Evolutionary conservation across 37 sponge, comb jelly and placozoan species (phyloP), one percentile per base, ranked within the genome.

Genomic region (Eunapius fragilis): DNA sequence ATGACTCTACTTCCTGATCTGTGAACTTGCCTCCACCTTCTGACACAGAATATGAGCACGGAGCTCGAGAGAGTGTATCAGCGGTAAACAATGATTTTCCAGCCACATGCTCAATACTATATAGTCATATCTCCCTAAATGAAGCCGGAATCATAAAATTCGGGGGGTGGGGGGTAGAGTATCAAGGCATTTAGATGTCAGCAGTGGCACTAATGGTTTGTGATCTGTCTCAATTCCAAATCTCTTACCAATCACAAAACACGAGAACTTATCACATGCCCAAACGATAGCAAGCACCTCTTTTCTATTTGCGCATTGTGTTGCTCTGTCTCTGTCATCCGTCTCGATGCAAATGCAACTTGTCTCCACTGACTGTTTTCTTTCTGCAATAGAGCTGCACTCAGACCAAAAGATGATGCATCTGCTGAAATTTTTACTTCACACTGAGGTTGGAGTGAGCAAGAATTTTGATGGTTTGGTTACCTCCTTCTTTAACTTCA

Each of bases 41-140:
- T 58, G 31, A 23, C 25, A 30, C 31, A 68, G 36, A 25, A 37
- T 30, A 26, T 67, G 28, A 47, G 31, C 28, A 45, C 11, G 84
- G 84, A 32, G 76, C 84, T 75, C 76, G 33, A 3, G 84, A 84
- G 26, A 84, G 76, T 24, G 84, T 38, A 45, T 84, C 84, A 27
- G 84, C 76, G n/a, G 48, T 74, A 25, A n/a, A 25, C 25, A 84
- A 34, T 30, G 3, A 41, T 37, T 83, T 31, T 27, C 38, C 50
- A 10, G 74, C 32, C 33, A 69, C 71, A 33, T 81, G 82, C 31
- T 70, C 19, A 23, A 81, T 69, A 36, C 28, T 25, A n/a, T n/a
- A 47, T 45, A 83, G 25, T 72, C 26, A 35, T 72, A 83, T 36
- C 84, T 19, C 74, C 84, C 71, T 34, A n/a, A n/a, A 25, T 79